Evolutionary conservation across 1,140 invertebrate genomes (phyloP).

Genomic region (Trachymyrmex cornetzi): DNA sequence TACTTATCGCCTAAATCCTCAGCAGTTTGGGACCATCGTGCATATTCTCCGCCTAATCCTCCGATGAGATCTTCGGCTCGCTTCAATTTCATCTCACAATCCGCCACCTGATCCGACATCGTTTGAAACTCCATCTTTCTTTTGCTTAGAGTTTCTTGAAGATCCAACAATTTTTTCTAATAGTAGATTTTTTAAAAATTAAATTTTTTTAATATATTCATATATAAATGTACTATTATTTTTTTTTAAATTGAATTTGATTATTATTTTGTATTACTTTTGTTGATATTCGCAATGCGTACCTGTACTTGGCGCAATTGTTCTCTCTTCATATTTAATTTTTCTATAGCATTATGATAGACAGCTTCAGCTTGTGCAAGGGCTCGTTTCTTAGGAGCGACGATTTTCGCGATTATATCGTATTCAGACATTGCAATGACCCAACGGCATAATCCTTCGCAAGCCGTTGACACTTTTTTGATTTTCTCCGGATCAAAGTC

Average conservation of each 20-base stretch:
- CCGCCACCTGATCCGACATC: conserved; percentile 93
- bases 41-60: conserved; percentile 94
- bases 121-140: conserved; percentile 87
- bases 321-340: conserved; percentile 91
- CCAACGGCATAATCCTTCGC: conserved; percentile 95
- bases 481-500: conserved; percentile 97
- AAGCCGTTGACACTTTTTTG: conserved; percentile 91
- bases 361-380: conserved; percentile 92
- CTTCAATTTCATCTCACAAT: conserved; percentile 96
- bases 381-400: conserved; percentile 94
- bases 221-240: conserved; percentile 14
- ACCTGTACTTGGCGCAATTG: conserved; percentile 90
- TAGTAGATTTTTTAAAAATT: not conserved
- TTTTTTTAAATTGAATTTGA: not conserved
- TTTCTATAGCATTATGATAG: conserved; percentile 90
- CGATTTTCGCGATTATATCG: conserved; percentile 95
- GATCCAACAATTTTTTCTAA: conserved; percentile 77
- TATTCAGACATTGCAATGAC: conserved; percentile 97
- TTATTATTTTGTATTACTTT: not conserved
- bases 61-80: conserved; percentile 97
- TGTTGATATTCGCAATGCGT: not conserved
- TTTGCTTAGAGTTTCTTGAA: conserved; percentile 90
- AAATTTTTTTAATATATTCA: not conserved
- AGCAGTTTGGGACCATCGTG: conserved; percentile 93
- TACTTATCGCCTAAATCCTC: conserved; percentile 90